Percentiles rank a stretch among this genome's conserved stretches.
Conservation (phyloP, 2,113 vertebrate species). For the Microcebus murinus region DNA sequence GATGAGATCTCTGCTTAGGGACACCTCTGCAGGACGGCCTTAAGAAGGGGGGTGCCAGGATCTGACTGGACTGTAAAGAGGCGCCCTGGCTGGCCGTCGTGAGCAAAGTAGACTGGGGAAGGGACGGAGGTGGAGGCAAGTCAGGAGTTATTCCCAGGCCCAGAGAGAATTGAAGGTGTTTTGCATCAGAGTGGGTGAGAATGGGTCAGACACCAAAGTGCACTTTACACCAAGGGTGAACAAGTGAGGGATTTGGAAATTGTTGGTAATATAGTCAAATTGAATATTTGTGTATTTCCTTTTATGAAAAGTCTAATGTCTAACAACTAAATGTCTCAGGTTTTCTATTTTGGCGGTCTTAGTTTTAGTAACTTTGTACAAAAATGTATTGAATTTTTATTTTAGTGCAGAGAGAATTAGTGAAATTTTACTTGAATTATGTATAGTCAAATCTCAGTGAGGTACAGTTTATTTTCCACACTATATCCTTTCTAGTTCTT, state of each 20-base stretch:
- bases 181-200: background rate
- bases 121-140: background rate
- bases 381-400: background rate
- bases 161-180: background rate
- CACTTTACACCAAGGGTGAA: background rate
- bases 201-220: background rate
- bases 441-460: background rate
- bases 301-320: conserved; percentile 8
- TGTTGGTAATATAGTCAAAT: background rate
- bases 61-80: background rate
- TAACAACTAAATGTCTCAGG: conserved; percentile 28
- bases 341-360: conserved; percentile 22
- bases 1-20: background rate
- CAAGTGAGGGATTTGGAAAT: background rate
- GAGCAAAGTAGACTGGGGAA: background rate
- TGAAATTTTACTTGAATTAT: background rate
- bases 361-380: background rate
- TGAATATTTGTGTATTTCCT: background rate
- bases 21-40: background rate
- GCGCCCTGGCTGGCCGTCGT: background rate
- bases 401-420: background rate
- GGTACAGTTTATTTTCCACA: background rate
- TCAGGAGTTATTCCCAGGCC: background rate
- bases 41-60: background rate
- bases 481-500: background rate